Percentiles rank a stretch among this genome's conserved stretches.
These are phyloP conservation scores for Morelia viridis DNA, from an alignment of 2,797 vertebrate genomes.

Conservation along the genomic window DNA sequence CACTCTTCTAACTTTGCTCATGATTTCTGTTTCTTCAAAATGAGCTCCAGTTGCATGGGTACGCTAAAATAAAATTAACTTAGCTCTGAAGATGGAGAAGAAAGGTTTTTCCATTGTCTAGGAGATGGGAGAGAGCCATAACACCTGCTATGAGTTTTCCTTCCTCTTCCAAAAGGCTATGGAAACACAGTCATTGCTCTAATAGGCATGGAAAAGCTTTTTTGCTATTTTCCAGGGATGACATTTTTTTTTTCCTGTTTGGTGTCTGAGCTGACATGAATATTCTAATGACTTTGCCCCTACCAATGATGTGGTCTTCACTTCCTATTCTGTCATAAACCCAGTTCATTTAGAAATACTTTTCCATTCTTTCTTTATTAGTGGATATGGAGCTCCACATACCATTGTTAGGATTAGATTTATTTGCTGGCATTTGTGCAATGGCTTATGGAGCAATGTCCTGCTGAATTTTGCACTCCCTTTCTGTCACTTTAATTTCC, in stretches of 20 bases:
- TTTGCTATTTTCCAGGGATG: not conserved
- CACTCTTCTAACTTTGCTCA: not conserved
- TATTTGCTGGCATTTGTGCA: slow-evolving; percentile 32
- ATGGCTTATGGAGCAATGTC: slow-evolving; percentile 1
- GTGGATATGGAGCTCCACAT: slow-evolving; percentile 3
- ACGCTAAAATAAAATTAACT: not conserved
- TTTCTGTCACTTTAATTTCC: slow-evolving; percentile 48
- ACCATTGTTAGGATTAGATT: slow-evolving; percentile 22
- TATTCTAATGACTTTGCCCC: not conserved
- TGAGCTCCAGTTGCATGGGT: not conserved
- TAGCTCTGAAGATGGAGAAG: not conserved
- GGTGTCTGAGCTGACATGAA: not conserved
- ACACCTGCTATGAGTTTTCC: not conserved
- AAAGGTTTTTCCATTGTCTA: not conserved
- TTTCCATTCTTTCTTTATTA: slow-evolving; percentile 8
- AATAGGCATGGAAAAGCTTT: not conserved
- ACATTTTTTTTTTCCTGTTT: not conserved
- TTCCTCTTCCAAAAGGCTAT: not conserved
- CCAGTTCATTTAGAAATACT: slow-evolving; percentile 19
- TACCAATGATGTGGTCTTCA: slow-evolving; percentile 39
- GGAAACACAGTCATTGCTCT: not conserved
- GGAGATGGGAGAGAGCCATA: not conserved
- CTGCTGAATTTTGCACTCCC: slow-evolving; percentile 29
- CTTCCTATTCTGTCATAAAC: slow-evolving; percentile 13
- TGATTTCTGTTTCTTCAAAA: not conserved